Evolutionary conservation across 2,888 invertebrate species (phyloP), one percentile per base, ranked within the genome.

Genomic region (Augochlorella aurata): DNA sequence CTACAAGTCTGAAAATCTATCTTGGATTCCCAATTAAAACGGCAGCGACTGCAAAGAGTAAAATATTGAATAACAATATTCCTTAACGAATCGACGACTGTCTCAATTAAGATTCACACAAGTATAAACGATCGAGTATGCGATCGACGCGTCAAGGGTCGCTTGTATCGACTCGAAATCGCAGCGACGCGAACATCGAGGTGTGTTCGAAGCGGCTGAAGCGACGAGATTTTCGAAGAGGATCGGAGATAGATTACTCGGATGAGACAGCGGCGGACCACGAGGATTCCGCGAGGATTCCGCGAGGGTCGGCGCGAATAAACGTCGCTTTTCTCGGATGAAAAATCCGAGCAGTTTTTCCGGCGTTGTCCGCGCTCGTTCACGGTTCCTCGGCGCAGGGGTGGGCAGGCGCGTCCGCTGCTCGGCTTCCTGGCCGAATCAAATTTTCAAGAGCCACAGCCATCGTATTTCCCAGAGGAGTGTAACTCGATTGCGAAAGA

Each of bases 171-270:
- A 38, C 38, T 38, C 5, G 38, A 38, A 38, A 38, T 38, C 38
- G 38, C 38, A 4, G 38, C 4, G 38, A 38, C 38, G 38, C 7
- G 38, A 38, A 38, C 38, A 38, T 5, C 38, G 38, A 38, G 38
- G 38, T 38, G 38, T 38, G 38, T 58, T 14, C 58, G 24, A 24
- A 14, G 52, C 72, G 79, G 75, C 74, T 70, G 38, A 38, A 38
- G 38, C 76, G 24, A 14, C 1, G 52, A 54, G 76, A 79, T 79
- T 66, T 75, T 66, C 78, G 49, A 63, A 79, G 66, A 58, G 63
- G 29, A 29, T 61, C 68, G 16, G 61, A 69, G 78, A 47, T 24
- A 65, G 79, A 80, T 80, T 78, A 73, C 63, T 9, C 63, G 67
- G 67, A 3, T 52, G 67, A 71, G 77, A 77, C 38, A 58, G 63